Conservation (phyloP, 2,888 invertebrate species). For the Pyrocoelia pectoralis region DNA sequence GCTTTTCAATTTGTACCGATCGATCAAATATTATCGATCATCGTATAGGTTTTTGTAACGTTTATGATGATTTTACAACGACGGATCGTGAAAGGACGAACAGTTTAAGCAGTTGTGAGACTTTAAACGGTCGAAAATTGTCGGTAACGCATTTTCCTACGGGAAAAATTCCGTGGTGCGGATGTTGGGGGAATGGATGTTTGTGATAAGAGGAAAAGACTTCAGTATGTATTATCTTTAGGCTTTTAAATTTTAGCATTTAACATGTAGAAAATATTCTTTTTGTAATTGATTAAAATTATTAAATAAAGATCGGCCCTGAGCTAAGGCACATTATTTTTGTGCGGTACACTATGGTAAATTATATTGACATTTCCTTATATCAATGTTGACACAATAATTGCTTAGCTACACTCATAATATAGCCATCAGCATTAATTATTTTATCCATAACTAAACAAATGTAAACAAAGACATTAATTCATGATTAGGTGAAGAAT, state of each 20-base stretch:
- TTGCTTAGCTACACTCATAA: too few relatives aligned
- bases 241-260: not conserved
- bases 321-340: too few relatives aligned
- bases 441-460: too few relatives aligned
- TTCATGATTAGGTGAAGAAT: too few relatives aligned
- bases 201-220: conserved; percentile 57
- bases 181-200: conserved; percentile 86
- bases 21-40: conserved; percentile 52
- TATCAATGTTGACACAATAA: too few relatives aligned
- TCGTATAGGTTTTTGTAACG: conserved; percentile 43
- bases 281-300: not conserved
- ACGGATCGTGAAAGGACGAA: conserved; percentile 74
- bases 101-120: conserved; percentile 70
- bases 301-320: too few relatives aligned
- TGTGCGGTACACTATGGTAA: too few relatives aligned
- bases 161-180: conserved; percentile 83
- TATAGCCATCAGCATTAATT: too few relatives aligned
- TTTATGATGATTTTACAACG: conserved; percentile 54
- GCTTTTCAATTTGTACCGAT: conserved; percentile 58
- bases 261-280: not conserved
- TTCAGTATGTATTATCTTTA: conserved; percentile 30
- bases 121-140: conserved; percentile 68
- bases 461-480: too few relatives aligned
- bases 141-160: conserved; percentile 69
- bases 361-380: too few relatives aligned